phyloP scores from a whole-genome alignment of 2,888 invertebrate genomes.

The Falcaria lacertinaria region DNA sequence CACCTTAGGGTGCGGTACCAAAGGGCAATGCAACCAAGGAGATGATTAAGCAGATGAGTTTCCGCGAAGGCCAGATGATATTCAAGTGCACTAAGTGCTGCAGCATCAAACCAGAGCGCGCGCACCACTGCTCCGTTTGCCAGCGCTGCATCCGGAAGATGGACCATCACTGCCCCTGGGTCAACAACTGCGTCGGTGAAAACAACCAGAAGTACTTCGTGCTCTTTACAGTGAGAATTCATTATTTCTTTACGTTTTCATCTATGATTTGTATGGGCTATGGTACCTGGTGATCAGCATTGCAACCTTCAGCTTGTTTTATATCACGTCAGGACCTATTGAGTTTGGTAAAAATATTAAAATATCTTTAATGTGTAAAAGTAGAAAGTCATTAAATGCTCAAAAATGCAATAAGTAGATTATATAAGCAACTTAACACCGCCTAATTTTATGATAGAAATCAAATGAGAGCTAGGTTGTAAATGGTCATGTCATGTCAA shows the following conservation, averaged over 20 bases:
- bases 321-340: too few species aligned
- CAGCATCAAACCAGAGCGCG: constrained; percentile 96
- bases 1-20: constrained; percentile 90
- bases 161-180: constrained; percentile 92
- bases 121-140: constrained; percentile 97
- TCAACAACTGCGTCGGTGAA: constrained; percentile 99
- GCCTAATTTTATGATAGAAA: too few species aligned
- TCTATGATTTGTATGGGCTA: too few species aligned
- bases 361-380: too few species aligned
- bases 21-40: constrained; percentile 97
- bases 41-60: constrained; percentile 95
- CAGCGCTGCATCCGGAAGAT: constrained; percentile 87
- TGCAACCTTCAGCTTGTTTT: too few species aligned
- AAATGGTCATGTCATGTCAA: background rate
- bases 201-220: constrained; percentile 99
- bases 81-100: constrained; percentile 98
- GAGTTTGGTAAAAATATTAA: too few species aligned
- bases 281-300: too few species aligned
- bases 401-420: too few species aligned
- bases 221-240: constrained; percentile 93
- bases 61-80: constrained; percentile 93
- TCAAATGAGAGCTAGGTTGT: too few species aligned
- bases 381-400: too few species aligned
- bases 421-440: too few species aligned
- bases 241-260: constrained; percentile 1